These are phyloP conservation scores for Schrankia costaestrigalis DNA, from an alignment of 2,888 invertebrate species.

Conservation along the genomic window DNA sequence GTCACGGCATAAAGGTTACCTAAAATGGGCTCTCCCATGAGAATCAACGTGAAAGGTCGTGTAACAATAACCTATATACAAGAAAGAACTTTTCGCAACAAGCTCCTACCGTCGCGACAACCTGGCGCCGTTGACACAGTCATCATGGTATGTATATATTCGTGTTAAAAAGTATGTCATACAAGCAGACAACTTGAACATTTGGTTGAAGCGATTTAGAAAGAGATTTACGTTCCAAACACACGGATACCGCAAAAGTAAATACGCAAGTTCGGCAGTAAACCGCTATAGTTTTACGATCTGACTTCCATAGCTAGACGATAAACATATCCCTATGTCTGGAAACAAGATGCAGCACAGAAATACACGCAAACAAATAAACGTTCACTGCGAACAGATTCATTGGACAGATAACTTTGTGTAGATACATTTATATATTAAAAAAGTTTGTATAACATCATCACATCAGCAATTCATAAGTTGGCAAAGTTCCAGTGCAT, in stretches of 20 bases:
- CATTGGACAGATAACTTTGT: conserved; percentile 25
- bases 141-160: conserved; percentile 24
- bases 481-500: conserved; percentile 49
- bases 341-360: conserved; percentile 55
- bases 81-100: conserved; percentile 54
- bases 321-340: conserved; percentile 62
- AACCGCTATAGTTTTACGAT: conserved; percentile 62
- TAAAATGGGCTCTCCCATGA: conserved; percentile 51
- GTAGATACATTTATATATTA: conserved; percentile 21
- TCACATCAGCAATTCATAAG: too few species aligned
- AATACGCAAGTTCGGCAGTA: conserved; percentile 51
- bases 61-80: conserved; percentile 63
- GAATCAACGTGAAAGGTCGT: conserved; percentile 57
- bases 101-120: conserved; percentile 47
- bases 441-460: conserved; percentile 23
- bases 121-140: conserved; percentile 45
- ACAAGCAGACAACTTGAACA: conserved; percentile 5
- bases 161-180: conserved; percentile 13
- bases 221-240: conserved; percentile 12
- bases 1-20: conserved; percentile 42
- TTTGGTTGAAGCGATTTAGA: conserved; percentile 3
- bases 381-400: conserved; percentile 30
- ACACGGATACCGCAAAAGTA: conserved; percentile 38
- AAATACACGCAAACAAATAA: conserved; percentile 66
- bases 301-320: conserved; percentile 52